Percentiles rank a stretch among this genome's conserved stretches.
These are phyloP conservation scores for Dipus sagitta DNA, from an alignment of 2,797 vertebrate genomes.

Conservation along the genomic window DNA sequence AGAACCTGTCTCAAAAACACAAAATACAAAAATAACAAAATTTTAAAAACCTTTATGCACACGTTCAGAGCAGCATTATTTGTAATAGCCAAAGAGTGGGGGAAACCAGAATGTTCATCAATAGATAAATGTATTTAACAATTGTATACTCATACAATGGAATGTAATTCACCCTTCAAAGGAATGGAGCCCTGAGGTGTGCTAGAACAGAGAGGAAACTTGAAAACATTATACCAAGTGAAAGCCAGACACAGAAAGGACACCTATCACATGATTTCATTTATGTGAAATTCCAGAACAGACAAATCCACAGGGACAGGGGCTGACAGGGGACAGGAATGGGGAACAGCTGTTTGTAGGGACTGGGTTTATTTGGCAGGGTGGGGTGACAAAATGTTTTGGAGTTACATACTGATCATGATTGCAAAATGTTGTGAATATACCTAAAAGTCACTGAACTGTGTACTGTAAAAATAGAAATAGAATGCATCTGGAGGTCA, in stretches of 20 bases:
- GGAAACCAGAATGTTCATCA: background rate
- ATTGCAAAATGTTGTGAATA: background rate
- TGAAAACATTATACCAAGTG: background rate
- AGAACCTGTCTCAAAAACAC: too few relatives aligned
- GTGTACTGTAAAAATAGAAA: conserved; percentile 12
- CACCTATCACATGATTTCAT: background rate
- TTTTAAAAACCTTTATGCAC: background rate
- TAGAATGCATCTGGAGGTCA: too few relatives aligned
- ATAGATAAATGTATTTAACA: background rate
- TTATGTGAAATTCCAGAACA: background rate
- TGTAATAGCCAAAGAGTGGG: background rate
- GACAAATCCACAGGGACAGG: background rate
- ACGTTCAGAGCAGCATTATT: background rate
- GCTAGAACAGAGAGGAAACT: background rate
- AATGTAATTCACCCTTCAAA: background rate
- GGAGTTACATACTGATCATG: background rate
- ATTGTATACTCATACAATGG: background rate
- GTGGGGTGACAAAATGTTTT: background rate
- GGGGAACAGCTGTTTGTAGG: too few relatives aligned
- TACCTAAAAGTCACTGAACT: background rate
- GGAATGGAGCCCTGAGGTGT: background rate
- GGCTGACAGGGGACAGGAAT: rapidly evolving
- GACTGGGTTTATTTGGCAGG: background rate
- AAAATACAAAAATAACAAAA: too few relatives aligned
- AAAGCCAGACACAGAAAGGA: background rate